Evolutionary conservation across 2,113 vertebrate genomes (phyloP), one percentile per base, ranked within the genome.

Genomic region (Bubo blakistoni): DNA sequence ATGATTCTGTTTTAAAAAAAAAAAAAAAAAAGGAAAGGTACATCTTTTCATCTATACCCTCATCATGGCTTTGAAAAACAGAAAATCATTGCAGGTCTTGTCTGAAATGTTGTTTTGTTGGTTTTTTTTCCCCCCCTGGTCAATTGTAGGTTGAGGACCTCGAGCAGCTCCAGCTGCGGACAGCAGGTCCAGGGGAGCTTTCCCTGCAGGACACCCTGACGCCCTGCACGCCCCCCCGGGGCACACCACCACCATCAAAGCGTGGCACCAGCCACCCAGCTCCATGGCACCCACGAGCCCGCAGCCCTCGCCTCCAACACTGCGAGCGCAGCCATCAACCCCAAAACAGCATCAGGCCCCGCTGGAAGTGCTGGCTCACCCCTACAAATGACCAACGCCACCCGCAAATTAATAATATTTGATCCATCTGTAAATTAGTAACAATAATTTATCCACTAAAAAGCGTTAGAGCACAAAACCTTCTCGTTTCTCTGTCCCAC

Each of bases 121-220:
- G 17, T 29, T 32, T 46, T 42, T 52, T 54, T 14, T 22, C 6
- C 14, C 27, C 30, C 4, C 9, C 22, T 8, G 5, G 11, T 49
- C 9, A 0, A 19, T 4, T 1, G 16, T 2, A 67, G 27, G 22
- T 46, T 0, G 15, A 58, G 30, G 8, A 49, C 17, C 49, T 58
- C 2, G 1, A 58, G 59, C 0, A 2, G 26, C 61, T 59, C 52
- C 0, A 1, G 9, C 16, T 25, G n/a, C 6, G 0, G 46, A 22
- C 16, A 21, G 27, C 1, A 0, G n/a, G 8, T 24, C 27, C 0
- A 2, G 40, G 42, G 34, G 69, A 32, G 14, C n/a, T 3, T 30
- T 17, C 42, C 77, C n/a, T 2, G 22, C 38, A 38, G 27, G 30
- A 30, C 74, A 32, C 13, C 74, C 5, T 2, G 2, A 11, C 22